Evolutionary conservation across 2,797 vertebrate species (phyloP).

Genomic region (Arnoldichthys spilopterus): DNA sequence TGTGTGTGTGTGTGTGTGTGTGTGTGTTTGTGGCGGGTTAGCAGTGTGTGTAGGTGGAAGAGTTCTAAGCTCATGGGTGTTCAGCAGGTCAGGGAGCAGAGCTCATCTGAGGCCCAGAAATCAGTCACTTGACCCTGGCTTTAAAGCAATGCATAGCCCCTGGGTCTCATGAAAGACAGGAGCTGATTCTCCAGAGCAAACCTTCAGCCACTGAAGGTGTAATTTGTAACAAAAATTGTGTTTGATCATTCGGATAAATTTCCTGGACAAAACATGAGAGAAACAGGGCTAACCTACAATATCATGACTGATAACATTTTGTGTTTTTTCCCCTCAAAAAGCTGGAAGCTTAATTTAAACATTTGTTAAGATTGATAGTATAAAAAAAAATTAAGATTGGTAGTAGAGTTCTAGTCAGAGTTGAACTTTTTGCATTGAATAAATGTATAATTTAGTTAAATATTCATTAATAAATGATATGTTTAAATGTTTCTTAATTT

Average conservation of each 20-base stretch:
- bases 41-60: not conserved
- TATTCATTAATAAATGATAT: too few species aligned
- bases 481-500: too few species aligned
- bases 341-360: too few species aligned
- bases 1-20: too few species aligned
- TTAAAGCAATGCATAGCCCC: slow-evolving; percentile 36
- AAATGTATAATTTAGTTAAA: too few species aligned
- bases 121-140: slow-evolving; percentile 52
- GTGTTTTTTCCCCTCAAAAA: too few species aligned
- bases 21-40: not conserved
- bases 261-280: too few species aligned
- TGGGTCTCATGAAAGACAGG: slow-evolving; percentile 47
- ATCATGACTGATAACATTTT: too few species aligned
- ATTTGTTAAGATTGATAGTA: too few species aligned
- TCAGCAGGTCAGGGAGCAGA: slow-evolving; percentile 46
- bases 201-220: slow-evolving; percentile 38
- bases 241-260: not conserved
- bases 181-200: slow-evolving; percentile 49
- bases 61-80: slow-evolving; percentile 39
- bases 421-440: too few species aligned
- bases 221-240: not conserved
- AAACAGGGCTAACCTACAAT: not conserved
- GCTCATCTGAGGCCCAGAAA: slow-evolving; percentile 51
- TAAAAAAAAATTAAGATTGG: too few species aligned
- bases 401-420: too few species aligned